phyloP scores from a whole-genome alignment of 2,888 invertebrate genomes.

The Incurvaria masculella region DNA sequence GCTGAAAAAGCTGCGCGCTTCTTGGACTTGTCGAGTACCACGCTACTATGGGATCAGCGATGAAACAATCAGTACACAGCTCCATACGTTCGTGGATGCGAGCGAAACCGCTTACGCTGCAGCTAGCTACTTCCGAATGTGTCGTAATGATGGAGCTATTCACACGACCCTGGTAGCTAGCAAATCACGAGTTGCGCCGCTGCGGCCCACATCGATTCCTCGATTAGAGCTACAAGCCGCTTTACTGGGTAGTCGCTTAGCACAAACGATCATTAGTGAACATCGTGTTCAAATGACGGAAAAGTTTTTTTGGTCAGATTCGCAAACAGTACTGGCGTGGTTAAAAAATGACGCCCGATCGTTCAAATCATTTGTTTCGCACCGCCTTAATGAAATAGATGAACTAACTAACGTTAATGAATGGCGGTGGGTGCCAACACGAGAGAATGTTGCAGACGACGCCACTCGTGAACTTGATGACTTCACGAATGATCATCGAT shows the following conservation, averaged over 20 bases:
- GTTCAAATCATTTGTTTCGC: too few relatives aligned
- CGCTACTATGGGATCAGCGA: neutral
- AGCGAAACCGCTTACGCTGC: neutral
- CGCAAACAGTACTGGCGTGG: too few relatives aligned
- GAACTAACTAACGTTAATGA: neutral
- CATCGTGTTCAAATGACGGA: too few relatives aligned
- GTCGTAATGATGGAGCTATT: neutral
- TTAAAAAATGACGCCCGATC: too few relatives aligned
- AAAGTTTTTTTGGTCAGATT: too few relatives aligned
- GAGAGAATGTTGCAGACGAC: conserved; percentile 3
- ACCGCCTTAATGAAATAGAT: too few relatives aligned
- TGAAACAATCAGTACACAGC: neutral
- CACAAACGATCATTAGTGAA: too few relatives aligned
- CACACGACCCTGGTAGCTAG: neutral
- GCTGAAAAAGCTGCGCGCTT: neutral
- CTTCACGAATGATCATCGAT: neutral
- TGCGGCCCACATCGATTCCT: conserved; percentile 3
- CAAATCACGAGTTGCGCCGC: conserved; percentile 6
- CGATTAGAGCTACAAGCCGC: conserved; percentile 7
- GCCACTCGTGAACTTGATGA: neutral
- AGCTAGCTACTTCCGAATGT: neutral
- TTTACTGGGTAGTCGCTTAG: conserved; percentile 5
- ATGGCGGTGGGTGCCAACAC: neutral
- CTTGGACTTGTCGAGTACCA: neutral
- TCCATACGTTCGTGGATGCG: neutral